Conservation (phyloP, 2,113 vertebrate genomes). For the Tautogolabrus adspersus region DNA sequence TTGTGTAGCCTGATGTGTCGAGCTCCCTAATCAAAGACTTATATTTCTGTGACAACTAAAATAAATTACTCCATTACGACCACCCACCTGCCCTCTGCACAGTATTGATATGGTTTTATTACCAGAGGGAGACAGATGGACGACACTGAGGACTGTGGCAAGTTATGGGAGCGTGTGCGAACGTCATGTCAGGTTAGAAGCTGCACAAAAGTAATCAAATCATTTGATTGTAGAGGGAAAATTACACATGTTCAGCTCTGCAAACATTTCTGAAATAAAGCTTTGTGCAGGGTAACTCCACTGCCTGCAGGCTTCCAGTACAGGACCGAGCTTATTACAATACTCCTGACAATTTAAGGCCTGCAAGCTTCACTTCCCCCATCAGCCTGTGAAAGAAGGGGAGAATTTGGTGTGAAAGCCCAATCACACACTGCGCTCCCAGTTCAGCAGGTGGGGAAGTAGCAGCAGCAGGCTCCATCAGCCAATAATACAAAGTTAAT, state of each 20-base stretch:
- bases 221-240: slow-evolving; percentile 29
- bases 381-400: slow-evolving; percentile 66
- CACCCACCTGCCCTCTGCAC: slow-evolving; percentile 76
- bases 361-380: slow-evolving; percentile 69
- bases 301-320: slow-evolving; percentile 32
- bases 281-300: slow-evolving; percentile 21
- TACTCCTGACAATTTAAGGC: slow-evolving; percentile 67
- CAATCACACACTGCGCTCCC: slow-evolving; percentile 78
- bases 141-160: slow-evolving; percentile 43
- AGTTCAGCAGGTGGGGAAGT: slow-evolving; percentile 81
- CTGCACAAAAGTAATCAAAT: slow-evolving; percentile 52
- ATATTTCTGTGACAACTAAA: slow-evolving; percentile 83
- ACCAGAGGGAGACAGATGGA: slow-evolving; percentile 69
- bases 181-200: slow-evolving; percentile 45
- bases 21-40: slow-evolving; percentile 79
- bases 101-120: slow-evolving; percentile 77
- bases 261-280: slow-evolving; percentile 41
- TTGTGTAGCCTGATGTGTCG: slow-evolving; percentile 74
- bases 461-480: slow-evolving; percentile 82
- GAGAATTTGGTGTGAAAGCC: slow-evolving; percentile 80
- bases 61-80: slow-evolving; percentile 83
- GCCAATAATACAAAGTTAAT: slow-evolving; percentile 88
- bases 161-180: slow-evolving; percentile 54
- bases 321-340: slow-evolving; percentile 62
- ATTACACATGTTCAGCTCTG: slow-evolving; percentile 31